Evolutionary conservation across 2,113 vertebrate species (phyloP).

Genomic region (Perca flavescens): DNA sequence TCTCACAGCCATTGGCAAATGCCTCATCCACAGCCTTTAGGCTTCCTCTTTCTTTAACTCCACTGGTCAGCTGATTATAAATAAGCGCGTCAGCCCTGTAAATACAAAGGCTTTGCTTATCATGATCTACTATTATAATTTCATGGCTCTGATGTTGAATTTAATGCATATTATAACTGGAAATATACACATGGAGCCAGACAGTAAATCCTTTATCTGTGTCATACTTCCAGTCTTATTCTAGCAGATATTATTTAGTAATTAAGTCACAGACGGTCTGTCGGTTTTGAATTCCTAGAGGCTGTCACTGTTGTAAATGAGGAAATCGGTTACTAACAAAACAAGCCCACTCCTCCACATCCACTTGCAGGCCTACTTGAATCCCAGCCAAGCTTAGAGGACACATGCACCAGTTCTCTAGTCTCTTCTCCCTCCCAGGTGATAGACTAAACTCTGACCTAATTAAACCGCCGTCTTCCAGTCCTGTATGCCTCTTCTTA

Average conservation of each 20-base stretch:
- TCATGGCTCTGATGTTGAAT: neutral
- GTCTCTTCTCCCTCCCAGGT: neutral
- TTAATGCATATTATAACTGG: neutral
- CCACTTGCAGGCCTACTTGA: neutral
- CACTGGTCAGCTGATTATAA: neutral
- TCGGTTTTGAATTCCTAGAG: neutral
- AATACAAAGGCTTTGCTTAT: neutral
- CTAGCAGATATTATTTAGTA: neutral
- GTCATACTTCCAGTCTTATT: neutral
- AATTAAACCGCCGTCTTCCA: slow-evolving; percentile 1
- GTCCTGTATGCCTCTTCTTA: neutral
- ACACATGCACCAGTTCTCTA: neutral
- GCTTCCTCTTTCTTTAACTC: neutral
- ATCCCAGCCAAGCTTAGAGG: slow-evolving; percentile 1
- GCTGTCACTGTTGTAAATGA: neutral
- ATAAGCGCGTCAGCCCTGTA: neutral
- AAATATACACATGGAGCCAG: neutral
- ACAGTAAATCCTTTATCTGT: neutral
- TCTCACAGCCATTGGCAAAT: no score
- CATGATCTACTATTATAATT: neutral
- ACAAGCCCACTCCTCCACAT: neutral
- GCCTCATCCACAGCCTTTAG: neutral
- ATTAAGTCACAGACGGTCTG: neutral
- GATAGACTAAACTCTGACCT: slow-evolving; percentile 24
- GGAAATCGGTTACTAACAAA: neutral